A percentile compares a stretch with the other conserved stretches of the same genome.
phyloP scores from a whole-genome alignment of 2,797 vertebrate genomes.

The Chrosomus eos region DNA sequence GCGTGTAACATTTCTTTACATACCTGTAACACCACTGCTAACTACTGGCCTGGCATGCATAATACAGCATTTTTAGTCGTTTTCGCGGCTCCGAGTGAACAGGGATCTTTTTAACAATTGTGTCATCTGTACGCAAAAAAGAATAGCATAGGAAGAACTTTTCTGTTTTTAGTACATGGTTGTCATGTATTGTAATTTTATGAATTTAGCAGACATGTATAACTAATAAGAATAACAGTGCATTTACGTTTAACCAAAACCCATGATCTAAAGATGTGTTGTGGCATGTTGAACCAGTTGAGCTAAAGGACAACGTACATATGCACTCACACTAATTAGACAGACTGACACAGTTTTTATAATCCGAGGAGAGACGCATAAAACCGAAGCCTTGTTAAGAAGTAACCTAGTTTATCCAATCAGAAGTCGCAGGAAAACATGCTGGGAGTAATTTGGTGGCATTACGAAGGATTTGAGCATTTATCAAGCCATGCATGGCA shows the following conservation, averaged over 20 bases:
- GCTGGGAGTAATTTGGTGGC: constrained; percentile 27
- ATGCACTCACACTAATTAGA: constrained; percentile 7
- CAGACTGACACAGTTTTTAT: constrained; percentile 38
- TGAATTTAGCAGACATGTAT: not conserved
- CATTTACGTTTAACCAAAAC: not conserved
- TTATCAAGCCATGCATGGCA: constrained; percentile 38
- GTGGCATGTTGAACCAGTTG: not conserved
- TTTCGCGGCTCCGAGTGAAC: not conserved
- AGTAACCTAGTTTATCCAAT: constrained; percentile 36
- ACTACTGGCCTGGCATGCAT: not conserved
- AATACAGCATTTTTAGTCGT: not conserved
- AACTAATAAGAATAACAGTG: not conserved
- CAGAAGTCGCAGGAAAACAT: constrained; percentile 31
- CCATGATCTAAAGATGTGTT: not conserved
- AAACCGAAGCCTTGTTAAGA: constrained; percentile 29
- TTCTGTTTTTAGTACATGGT: not conserved
- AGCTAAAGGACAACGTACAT: not conserved
- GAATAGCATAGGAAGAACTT: not conserved
- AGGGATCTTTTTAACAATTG: not conserved
- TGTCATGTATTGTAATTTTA: not conserved
- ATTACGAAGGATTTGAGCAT: constrained; percentile 21
- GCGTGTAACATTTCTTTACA: not conserved
- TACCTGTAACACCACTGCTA: not conserved
- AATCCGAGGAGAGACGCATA: constrained; percentile 11
- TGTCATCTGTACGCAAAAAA: not conserved